These are phyloP conservation scores for Sminthurinus signatus DNA, from an alignment of 1,140 invertebrate genomes.

Conservation along the genomic window DNA sequence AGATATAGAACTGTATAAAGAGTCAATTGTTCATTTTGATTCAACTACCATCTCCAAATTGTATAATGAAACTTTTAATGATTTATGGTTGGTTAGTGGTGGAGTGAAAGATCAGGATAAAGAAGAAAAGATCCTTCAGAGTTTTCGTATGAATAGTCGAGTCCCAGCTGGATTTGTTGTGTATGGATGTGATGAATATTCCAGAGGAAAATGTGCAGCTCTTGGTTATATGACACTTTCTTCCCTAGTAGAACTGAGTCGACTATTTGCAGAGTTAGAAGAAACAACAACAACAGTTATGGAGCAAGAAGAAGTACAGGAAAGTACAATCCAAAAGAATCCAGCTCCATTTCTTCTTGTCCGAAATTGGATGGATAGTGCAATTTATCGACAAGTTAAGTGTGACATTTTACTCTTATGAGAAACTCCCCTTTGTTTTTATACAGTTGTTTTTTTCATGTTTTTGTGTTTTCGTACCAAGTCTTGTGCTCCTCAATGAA, in stretches of 20 bases:
- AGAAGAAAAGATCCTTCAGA: slow-evolving; percentile 23
- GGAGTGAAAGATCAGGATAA: too few species aligned
- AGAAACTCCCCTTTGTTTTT: too few species aligned
- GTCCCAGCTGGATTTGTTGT: slow-evolving; percentile 23
- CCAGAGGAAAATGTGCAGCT: slow-evolving; percentile 20
- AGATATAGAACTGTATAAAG: too few species aligned
- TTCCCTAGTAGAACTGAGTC: background rate
- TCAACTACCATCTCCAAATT: slow-evolving; percentile 4
- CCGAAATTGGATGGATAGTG: slow-evolving; percentile 11
- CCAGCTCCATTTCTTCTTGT: background rate
- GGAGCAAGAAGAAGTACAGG: too few species aligned
- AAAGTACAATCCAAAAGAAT: too few species aligned
- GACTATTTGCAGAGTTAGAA: too few species aligned
- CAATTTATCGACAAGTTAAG: slow-evolving; percentile 12
- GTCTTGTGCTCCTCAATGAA: too few species aligned
- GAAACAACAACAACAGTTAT: too few species aligned
- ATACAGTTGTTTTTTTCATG: too few species aligned
- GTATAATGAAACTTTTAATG: slow-evolving; percentile 53
- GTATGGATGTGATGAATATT: slow-evolving; percentile 13
- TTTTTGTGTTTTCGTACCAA: too few species aligned
- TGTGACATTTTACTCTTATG: too few species aligned
- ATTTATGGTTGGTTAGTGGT: slow-evolving; percentile 64
- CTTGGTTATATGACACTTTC: slow-evolving; percentile 17
- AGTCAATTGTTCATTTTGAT: slow-evolving; percentile 39
- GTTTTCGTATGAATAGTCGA: slow-evolving; percentile 3